phyloP scores from a whole-genome alignment of 2,797 vertebrate species.

The Channa striata region DNA sequence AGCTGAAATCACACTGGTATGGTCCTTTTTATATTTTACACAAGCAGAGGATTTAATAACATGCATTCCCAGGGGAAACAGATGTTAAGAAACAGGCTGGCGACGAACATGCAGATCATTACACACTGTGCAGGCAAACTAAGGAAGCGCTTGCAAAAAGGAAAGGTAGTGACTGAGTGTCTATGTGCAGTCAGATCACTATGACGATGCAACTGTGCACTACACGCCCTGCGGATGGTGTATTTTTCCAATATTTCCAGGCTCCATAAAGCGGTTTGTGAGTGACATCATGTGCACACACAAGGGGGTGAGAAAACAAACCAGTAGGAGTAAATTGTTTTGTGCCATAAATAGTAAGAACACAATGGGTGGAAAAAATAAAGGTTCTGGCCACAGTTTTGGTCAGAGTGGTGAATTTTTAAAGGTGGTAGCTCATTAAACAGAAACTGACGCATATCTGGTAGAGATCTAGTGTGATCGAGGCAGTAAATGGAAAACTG shows the following conservation, averaged over 20 bases:
- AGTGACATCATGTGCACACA: background rate
- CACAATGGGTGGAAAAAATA: background rate
- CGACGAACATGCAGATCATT: conserved; percentile 78
- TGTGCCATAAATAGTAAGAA: background rate
- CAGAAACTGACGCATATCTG: background rate
- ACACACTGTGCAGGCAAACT: conserved; percentile 81
- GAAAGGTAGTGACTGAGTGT: conserved; percentile 61
- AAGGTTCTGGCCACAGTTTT: background rate
- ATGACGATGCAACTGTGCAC: background rate
- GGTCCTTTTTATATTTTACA: too few species aligned
- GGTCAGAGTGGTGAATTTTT: background rate
- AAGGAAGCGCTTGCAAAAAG: conserved; percentile 76
- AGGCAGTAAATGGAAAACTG: background rate
- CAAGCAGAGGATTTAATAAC: conserved; percentile 9
- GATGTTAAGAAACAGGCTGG: conserved; percentile 28
- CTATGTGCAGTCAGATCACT: background rate
- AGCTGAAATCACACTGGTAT: too few species aligned
- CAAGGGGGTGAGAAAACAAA: background rate
- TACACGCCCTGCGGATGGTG: background rate
- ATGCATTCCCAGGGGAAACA: conserved; percentile 47
- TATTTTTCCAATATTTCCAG: conserved; percentile 52
- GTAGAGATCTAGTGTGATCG: background rate
- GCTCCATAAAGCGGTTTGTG: conserved; percentile 34
- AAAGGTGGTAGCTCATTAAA: background rate
- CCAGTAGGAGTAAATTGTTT: rapidly evolving